These are phyloP conservation scores for Sebastes iracundus DNA, from an alignment of 2,797 vertebrate species.

Conservation along the genomic window DNA sequence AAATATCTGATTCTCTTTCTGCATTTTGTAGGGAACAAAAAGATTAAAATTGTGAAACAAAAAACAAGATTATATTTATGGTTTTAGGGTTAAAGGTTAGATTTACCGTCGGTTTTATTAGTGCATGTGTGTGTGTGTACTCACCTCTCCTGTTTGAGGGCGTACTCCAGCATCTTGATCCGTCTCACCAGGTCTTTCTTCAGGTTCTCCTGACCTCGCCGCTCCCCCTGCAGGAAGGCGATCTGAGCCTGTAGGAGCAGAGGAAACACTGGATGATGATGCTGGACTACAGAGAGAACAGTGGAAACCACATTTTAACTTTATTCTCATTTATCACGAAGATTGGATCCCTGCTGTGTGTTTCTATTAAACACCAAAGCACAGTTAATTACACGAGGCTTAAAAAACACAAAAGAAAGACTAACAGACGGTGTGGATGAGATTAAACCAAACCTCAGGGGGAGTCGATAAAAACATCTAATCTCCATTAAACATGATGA, in stretches of 20 bases:
- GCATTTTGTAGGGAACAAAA: too few relatives aligned
- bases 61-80: too few relatives aligned
- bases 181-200: conserved; percentile 91
- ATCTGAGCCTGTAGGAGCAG: conserved; percentile 88
- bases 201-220: conserved; percentile 96
- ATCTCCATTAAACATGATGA: background rate
- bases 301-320: background rate
- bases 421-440: too few relatives aligned
- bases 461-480: background rate
- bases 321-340: background rate
- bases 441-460: background rate
- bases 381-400: background rate
- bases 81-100: background rate
- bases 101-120: background rate
- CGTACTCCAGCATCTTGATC: conserved; percentile 88
- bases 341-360: background rate
- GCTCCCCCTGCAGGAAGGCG: conserved; percentile 95
- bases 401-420: background rate
- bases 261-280: background rate
- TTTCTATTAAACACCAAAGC: background rate
- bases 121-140: background rate
- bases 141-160: conserved; percentile 90
- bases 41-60: too few relatives aligned
- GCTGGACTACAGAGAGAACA: background rate
- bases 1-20: background rate